These are phyloP conservation scores for Chironomus tentans DNA, from an alignment of 2,888 invertebrate species.

Conservation along the genomic window DNA sequence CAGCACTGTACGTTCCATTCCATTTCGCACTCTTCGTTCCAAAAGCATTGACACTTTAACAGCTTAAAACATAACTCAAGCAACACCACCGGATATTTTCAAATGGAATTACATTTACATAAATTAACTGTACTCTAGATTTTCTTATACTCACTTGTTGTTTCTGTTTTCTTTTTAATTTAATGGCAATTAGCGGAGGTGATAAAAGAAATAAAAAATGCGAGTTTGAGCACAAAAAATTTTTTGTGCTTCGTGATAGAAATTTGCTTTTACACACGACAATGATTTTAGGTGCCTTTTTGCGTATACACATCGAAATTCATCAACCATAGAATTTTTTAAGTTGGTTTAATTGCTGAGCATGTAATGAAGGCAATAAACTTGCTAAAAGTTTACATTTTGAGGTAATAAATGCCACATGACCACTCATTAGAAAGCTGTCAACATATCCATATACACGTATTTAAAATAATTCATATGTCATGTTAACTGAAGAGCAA, in stretches of 20 bases:
- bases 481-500: too few relatives aligned
- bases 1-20: neutral
- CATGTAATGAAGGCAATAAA: neutral
- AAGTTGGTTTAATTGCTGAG: neutral
- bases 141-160: neutral
- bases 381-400: neutral
- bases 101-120: slow-evolving; percentile 18
- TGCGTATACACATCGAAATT: neutral
- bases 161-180: neutral
- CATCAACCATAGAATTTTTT: neutral
- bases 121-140: slow-evolving; percentile 26
- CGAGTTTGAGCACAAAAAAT: neutral
- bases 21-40: neutral
- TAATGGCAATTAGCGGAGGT: slow-evolving; percentile 13
- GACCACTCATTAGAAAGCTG: slow-evolving; percentile 21
- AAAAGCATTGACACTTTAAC: neutral
- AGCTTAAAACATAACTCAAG: neutral
- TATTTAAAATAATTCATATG: neutral
- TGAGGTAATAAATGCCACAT: neutral
- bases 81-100: slow-evolving; percentile 22
- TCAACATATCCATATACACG: neutral
- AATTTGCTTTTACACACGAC: too few relatives aligned
- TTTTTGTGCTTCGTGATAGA: too few relatives aligned
- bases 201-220: neutral
- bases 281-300: too few relatives aligned